Conservation (phyloP, 2,888 invertebrate genomes). For the Habroteleia sp. region DNA sequence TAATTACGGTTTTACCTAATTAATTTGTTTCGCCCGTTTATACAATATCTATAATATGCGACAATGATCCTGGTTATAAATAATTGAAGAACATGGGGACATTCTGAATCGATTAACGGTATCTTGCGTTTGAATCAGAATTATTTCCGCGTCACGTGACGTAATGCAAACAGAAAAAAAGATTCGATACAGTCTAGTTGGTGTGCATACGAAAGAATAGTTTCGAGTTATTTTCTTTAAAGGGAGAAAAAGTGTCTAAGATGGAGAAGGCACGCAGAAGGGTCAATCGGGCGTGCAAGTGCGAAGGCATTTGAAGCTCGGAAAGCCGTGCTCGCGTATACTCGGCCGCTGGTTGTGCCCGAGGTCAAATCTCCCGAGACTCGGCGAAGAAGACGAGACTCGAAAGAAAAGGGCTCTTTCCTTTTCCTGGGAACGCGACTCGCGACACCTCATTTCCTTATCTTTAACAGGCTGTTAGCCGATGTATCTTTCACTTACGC, state of each 20-base stretch:
- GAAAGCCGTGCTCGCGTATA: slow-evolving; percentile 61
- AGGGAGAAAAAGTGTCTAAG: slow-evolving; percentile 49
- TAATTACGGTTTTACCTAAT: too few relatives aligned
- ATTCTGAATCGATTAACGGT: slow-evolving; percentile 21
- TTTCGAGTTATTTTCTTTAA: slow-evolving; percentile 65
- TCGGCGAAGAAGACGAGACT: slow-evolving; percentile 33
- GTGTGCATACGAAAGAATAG: slow-evolving; percentile 54
- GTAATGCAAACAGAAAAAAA: slow-evolving; percentile 32
- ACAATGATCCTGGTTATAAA: too few relatives aligned
- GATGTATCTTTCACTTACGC: slow-evolving; percentile 48
- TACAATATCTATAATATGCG: too few relatives aligned
- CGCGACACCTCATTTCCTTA: slow-evolving; percentile 81
- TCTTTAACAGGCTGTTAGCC: slow-evolving; percentile 80
- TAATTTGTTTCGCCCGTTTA: too few relatives aligned
- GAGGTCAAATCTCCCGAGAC: slow-evolving; percentile 70
- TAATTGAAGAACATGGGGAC: too few relatives aligned
- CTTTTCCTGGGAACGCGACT: slow-evolving; percentile 63
- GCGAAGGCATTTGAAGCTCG: slow-evolving; percentile 77
- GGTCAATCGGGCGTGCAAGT: slow-evolving; percentile 77
- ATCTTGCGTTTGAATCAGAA: slow-evolving; percentile 13
- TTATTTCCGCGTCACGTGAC: slow-evolving; percentile 42
- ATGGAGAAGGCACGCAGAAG: slow-evolving; percentile 65
- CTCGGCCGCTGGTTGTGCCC: slow-evolving; percentile 61
- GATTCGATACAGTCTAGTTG: slow-evolving; percentile 63
- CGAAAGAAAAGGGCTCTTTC: slow-evolving; percentile 56